phyloP scores from a whole-genome alignment of 1,140 invertebrate species.

The Procambarus clarkii region DNA sequence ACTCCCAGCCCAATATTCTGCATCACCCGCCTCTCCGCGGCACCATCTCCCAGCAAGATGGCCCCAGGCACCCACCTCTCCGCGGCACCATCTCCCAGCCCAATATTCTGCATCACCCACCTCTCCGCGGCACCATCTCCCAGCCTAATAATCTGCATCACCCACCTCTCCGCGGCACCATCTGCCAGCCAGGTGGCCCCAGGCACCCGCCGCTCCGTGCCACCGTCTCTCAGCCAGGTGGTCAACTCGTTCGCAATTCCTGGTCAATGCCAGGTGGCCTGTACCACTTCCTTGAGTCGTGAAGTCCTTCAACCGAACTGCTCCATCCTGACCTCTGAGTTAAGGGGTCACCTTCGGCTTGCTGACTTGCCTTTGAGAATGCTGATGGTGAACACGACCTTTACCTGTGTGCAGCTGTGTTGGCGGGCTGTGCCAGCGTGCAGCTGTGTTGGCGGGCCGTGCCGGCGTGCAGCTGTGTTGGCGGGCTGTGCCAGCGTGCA shows the following conservation, averaged over 20 bases:
- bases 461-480: neutral
- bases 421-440: neutral
- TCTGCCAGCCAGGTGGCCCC: neutral
- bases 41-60: neutral
- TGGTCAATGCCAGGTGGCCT: constrained; percentile 12
- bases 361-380: neutral
- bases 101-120: neutral
- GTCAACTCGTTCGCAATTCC: neutral
- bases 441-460: neutral
- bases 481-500: no score
- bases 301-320: neutral
- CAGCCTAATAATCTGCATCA: neutral
- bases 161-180: neutral
- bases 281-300: neutral
- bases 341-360: neutral
- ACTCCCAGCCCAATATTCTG: no score
- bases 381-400: neutral
- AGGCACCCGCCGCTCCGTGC: neutral
- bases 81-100: neutral
- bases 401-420: neutral
- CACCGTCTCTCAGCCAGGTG: neutral
- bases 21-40: neutral
- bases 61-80: neutral
- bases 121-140: no score
- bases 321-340: neutral